A percentile compares a stretch with the other conserved stretches of the same genome.
These are phyloP conservation scores for Microchirus variegatus DNA, from an alignment of 2,797 vertebrate genomes.

Conservation along the genomic window DNA sequence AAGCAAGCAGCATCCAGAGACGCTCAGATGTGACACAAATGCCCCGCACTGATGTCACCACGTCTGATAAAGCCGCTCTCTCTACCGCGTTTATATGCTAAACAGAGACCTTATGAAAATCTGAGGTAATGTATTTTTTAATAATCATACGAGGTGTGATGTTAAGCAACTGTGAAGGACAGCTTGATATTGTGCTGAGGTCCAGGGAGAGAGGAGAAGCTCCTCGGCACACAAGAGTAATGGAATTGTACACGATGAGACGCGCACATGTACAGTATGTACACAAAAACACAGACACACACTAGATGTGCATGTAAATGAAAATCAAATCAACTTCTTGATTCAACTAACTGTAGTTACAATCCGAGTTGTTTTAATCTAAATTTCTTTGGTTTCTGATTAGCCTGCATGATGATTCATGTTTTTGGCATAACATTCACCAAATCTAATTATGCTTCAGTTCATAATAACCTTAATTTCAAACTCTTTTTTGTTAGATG, in stretches of 20 bases:
- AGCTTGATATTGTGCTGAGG: constrained; percentile 26
- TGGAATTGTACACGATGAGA: constrained; percentile 22
- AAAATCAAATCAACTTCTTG: too few species aligned
- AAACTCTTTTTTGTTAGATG: too few species aligned
- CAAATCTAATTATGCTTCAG: too few species aligned
- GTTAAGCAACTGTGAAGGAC: constrained; percentile 27
- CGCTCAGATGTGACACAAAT: constrained; percentile 27
- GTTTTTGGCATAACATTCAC: too few species aligned
- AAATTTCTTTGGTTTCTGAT: too few species aligned
- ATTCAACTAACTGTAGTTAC: too few species aligned
- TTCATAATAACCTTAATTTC: too few species aligned
- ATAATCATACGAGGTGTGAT: constrained; percentile 24
- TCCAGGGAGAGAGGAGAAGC: constrained; percentile 13
- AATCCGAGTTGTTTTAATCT: too few species aligned
- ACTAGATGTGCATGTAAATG: too few species aligned
- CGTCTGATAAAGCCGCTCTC: constrained; percentile 36
- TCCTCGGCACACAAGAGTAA: constrained; percentile 27
- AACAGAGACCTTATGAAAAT: constrained; percentile 53
- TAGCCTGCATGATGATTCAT: too few species aligned
- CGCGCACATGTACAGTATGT: too few species aligned
- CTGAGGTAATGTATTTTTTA: constrained; percentile 48
- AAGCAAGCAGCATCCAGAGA: constrained; percentile 18
- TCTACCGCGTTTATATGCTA: constrained; percentile 61
- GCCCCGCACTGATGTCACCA: constrained; percentile 1
- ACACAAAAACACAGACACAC: constrained; percentile 3